A percentile compares a stretch with the other conserved stretches of the same genome.
Evolutionary conservation across 2,113 vertebrate genomes (phyloP).

Genomic region (Heteronetta atricapilla): DNA sequence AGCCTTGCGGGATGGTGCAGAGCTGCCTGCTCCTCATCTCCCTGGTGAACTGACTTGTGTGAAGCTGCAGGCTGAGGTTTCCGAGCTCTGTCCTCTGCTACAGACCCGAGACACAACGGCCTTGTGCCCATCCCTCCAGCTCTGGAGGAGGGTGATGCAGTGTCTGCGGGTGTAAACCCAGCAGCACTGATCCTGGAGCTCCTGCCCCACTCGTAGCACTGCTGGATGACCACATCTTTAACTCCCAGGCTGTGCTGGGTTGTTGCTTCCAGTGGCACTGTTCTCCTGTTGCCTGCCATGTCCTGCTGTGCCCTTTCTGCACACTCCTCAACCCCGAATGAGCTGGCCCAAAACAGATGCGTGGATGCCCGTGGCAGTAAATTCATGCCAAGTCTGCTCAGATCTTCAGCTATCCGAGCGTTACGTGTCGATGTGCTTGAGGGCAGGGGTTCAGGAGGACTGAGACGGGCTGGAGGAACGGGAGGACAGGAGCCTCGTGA

Average conservation of each 20-base stretch:
- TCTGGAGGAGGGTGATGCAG: background rate
- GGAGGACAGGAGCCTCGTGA: background rate
- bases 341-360: background rate
- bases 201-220: background rate
- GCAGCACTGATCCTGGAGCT: background rate
- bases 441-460: background rate
- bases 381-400: background rate
- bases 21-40: background rate
- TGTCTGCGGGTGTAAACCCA: too few relatives aligned
- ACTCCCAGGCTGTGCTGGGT: background rate
- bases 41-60: accelerated
- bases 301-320: background rate
- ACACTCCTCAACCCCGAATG: accelerated
- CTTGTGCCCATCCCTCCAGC: background rate
- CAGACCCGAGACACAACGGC: too few relatives aligned
- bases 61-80: background rate
- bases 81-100: too few relatives aligned
- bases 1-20: background rate
- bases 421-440: accelerated
- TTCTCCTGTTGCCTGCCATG: accelerated
- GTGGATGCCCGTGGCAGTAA: background rate
- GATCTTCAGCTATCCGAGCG: background rate
- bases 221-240: accelerated
- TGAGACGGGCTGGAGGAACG: background rate
- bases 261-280: background rate